Conservation (phyloP, 2,888 invertebrate species). For the Meiosimyza platycephala region DNA sequence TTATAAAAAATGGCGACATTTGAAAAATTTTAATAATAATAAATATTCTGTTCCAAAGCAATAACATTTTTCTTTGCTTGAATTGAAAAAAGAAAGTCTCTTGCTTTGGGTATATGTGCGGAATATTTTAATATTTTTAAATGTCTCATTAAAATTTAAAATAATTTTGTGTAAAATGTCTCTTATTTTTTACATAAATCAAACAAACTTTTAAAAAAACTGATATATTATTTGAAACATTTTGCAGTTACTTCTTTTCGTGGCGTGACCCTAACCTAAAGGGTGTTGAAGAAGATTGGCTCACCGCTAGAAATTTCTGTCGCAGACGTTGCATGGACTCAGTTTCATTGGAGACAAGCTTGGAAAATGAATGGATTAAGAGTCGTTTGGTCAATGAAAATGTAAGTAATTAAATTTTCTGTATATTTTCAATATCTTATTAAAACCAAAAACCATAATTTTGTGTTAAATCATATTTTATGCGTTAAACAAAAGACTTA, state of each 20-base stretch:
- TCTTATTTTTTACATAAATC: no score
- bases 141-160: no score
- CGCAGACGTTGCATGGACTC: constrained; percentile 91
- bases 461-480: background rate
- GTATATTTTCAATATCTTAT: background rate
- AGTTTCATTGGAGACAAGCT: constrained; percentile 85
- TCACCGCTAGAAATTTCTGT: constrained; percentile 87
- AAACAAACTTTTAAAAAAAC: no score
- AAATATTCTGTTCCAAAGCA: no score
- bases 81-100: no score
- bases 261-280: constrained; percentile 83
- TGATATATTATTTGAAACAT: constrained; percentile 46
- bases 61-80: no score
- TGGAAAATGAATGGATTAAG: constrained; percentile 90
- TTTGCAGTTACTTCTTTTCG: constrained; percentile 88
- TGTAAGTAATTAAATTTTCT: constrained; percentile 69
- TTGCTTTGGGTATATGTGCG: no score
- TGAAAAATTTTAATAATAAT: no score
- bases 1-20: no score
- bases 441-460: background rate
- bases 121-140: no score
- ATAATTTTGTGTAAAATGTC: no score
- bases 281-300: constrained; percentile 85
- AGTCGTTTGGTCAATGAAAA: constrained; percentile 80
- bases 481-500: constrained; percentile 34